phyloP scores from a whole-genome alignment of 2,113 vertebrate species.

The Corvus cornix region DNA sequence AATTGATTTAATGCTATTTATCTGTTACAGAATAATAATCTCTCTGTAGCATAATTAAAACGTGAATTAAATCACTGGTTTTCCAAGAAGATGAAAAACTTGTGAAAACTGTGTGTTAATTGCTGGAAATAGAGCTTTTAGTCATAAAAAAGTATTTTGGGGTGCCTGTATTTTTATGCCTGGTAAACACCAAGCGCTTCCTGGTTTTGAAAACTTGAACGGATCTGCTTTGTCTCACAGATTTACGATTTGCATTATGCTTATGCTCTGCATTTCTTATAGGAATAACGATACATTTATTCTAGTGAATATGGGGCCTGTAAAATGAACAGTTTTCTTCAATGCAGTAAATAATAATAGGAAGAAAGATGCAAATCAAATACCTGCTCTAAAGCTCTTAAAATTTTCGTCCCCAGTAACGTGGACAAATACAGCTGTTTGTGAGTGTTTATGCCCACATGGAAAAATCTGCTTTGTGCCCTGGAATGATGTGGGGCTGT shows the following conservation, averaged over 20 bases:
- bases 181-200: not conserved
- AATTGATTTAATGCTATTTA: constrained; percentile 19
- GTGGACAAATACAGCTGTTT: not conserved
- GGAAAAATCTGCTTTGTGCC: not conserved
- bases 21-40: not conserved
- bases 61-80: constrained; percentile 9
- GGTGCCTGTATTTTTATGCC: not conserved
- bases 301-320: not conserved
- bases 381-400: not conserved
- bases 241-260: not conserved
- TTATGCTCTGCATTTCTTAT: not conserved
- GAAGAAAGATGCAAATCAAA: not conserved
- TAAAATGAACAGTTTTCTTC: not conserved
- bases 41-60: constrained; percentile 11
- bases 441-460: not conserved
- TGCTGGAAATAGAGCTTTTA: not conserved
- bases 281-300: not conserved
- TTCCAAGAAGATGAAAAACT: not conserved
- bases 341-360: not conserved
- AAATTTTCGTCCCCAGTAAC: accelerated
- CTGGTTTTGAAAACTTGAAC: not conserved
- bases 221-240: not conserved
- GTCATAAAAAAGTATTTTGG: not conserved
- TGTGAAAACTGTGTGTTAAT: not conserved
- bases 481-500: accelerated